These are phyloP conservation scores for Lasioglossum pauxillum DNA, from an alignment of 2,888 invertebrate genomes.

Conservation along the genomic window DNA sequence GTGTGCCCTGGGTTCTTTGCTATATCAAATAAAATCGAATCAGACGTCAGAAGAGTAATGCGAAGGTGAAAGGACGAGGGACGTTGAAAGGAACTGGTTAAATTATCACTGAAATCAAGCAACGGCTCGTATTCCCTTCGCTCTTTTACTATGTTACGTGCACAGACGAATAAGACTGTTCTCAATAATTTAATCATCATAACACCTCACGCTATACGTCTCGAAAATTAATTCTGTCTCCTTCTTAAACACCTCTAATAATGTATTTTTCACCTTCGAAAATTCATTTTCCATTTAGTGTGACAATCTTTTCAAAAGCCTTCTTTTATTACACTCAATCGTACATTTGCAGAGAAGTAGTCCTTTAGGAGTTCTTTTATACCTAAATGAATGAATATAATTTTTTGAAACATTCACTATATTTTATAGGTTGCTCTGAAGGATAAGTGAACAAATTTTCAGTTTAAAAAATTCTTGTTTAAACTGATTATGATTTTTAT, in stretches of 20 bases:
- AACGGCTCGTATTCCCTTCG: not conserved
- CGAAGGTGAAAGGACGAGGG: constrained; percentile 16
- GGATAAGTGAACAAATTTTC: too few species aligned
- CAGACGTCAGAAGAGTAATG: constrained; percentile 31
- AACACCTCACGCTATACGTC: not conserved
- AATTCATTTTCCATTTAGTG: too few species aligned
- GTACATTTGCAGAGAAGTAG: too few species aligned
- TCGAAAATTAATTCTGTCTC: not conserved
- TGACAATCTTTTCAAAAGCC: too few species aligned
- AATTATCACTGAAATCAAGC: constrained; percentile 28
- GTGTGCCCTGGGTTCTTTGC: constrained; percentile 11
- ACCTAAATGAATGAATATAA: too few species aligned
- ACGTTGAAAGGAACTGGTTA: constrained; percentile 32
- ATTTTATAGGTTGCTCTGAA: too few species aligned
- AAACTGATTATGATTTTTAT: too few species aligned
- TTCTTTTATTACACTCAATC: too few species aligned
- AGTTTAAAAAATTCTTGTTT: too few species aligned
- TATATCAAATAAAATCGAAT: constrained; percentile 36
- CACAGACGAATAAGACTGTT: not conserved
- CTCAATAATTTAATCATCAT: not conserved
- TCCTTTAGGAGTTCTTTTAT: too few species aligned
- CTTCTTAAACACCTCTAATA: not conserved
- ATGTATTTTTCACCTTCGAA: too few species aligned
- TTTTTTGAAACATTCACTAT: too few species aligned
- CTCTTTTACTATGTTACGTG: not conserved